Base-by-base conservation (phyloP, 1,140 invertebrate genomes). In the Tetragnatha versicolor region DNA sequence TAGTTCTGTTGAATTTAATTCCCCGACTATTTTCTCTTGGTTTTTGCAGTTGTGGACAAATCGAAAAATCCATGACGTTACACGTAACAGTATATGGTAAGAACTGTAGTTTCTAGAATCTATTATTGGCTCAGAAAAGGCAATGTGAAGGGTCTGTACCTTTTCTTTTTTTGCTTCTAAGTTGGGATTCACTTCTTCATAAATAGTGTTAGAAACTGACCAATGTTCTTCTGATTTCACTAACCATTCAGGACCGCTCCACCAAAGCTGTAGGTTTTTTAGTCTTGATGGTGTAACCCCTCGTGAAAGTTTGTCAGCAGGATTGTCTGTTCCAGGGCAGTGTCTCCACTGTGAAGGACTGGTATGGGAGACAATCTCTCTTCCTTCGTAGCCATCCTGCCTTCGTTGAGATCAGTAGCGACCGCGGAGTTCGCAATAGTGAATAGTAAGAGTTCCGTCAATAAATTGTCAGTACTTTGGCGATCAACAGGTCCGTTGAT, bases 171-270 rank as follows among this genome's bases (percentile, higher is more conserved):
- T 33, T 45, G 6, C 10, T 75, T 42, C 33, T 45, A 33, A 47
- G 22, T 75, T 29, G 20, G 58, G 53, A n/a, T n/a, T n/a, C n/a
- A n/a, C n/a, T n/a, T n/a, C n/a, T 37, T 51, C 7, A 27, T 2
- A 33, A 37, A 42, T 61, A 3, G 2, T n/a, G 1, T 35, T 35
- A 53, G 45, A 51, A 37, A 53, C 31, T 2, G 68, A 49, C 68
- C 68, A 70, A n/a, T 2, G 2, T 75, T 68, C 65, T 79, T n/a
- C 3, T 20, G 51, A 22, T 33, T 61, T 20, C 1, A 20, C n/a
- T 4, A 75, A 29, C 70, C 55, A 75, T 2, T 7, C 3, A 20
- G 70, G 70, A 12, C 53, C 70, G 10, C 61, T 60, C 37, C 70
- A 60, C 70, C 70, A 75, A 17, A 58, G 29, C n/a, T n/a, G n/a